Base-by-base conservation (phyloP, 2,797 vertebrate genomes). In the Pseudopleuronectes americanus region DNA sequence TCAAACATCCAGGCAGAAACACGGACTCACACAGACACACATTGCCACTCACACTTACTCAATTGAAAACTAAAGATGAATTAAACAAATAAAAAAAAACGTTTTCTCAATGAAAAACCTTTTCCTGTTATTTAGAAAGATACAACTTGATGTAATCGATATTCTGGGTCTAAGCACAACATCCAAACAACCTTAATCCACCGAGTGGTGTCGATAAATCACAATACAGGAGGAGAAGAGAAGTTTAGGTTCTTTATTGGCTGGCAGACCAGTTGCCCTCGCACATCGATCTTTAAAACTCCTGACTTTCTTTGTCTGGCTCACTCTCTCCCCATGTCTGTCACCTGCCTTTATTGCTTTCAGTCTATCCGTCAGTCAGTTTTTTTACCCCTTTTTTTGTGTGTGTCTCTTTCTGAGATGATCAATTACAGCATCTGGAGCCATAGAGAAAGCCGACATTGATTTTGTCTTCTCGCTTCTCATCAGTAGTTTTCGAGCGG, bases 371-470 rank as follows among this genome's bases (percentile, higher is more conserved):
- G 41, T 72, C 77, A 71, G 38, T 78, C 61, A 57, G 69, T 76
- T 77, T 79, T 79, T 21, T 66, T 14, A 1, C 77, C 63, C 64
- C 74, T 68, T 79, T 74, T 56, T 47, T 26, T 26, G 24, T 0
- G n/a, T 51, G 28, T 57, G 55, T 74, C 77, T 84, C 70, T 80
- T 65, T 74, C 49, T 74, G 54, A 81, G 59, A 83, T 78, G 73
- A 70, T 86, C 76, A 74, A 76, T 87, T 74, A 83, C 71, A 80
- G 62, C 74, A 71, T 67, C 56, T 64, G 68, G 67, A 85, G 76
- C 64, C 59, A 53, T 28, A 23, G 60, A 69, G 73, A 70, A 77
- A 87, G 73, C 55, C n/a, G 1, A 61, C 73, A 86, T 81, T 70
- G 87, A 81, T 87, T 85, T 75, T 33, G 41, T 60, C 22, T 76